Base-by-base conservation (phyloP, 2,797 vertebrate genomes). In the Danio albolineatus region DNA sequence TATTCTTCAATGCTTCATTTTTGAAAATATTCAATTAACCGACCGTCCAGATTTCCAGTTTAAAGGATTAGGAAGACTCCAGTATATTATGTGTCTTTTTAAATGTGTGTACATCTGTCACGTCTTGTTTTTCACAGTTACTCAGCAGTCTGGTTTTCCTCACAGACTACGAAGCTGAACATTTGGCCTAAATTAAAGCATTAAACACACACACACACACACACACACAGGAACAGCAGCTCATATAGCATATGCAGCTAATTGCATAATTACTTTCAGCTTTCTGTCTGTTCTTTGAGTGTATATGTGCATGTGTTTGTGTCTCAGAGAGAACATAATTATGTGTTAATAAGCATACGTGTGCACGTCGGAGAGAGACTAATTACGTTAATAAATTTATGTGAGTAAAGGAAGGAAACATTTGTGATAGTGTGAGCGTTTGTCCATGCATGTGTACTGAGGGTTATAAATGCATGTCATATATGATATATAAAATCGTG, bases 361-460 rank as follows among this genome's bases (percentile, higher is more conserved):
- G 65, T 70, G 39, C 43, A 57, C 10, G 8, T 28, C 28, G 76
- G 38, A n/a, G 38, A 65, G 17, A 17, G 10, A 41, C 36, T n/a
- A 44, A 65, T 53, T 54, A 12, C 41, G 48, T 70, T 41, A 54
- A 70, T 54, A 13, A 8, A 70, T 54, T 2, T 53, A 70, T 41
- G n/a, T 19, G 36, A 1, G 2, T 70, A 10, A 41, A 70, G n/a
- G n/a, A n/a, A 70, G 67, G 17, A 70, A 70, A n/a, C 0, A 2
- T 16, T n/a, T n/a, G n/a, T n/a, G n/a, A n/a, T n/a, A n/a, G n/a
- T 59, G 28, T 69, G 49, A 41, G 69, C 43, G 21, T 65, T 64
- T 28, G 10, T 48, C 9, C 21, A 28, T 62, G 57, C 67, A 86
- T 43, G 53, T 76, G 46, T 75, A 60, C n/a, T 67, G 56, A 76